Conservation (phyloP, 1,140 invertebrate genomes). For the Sycophaga agraensis region DNA sequence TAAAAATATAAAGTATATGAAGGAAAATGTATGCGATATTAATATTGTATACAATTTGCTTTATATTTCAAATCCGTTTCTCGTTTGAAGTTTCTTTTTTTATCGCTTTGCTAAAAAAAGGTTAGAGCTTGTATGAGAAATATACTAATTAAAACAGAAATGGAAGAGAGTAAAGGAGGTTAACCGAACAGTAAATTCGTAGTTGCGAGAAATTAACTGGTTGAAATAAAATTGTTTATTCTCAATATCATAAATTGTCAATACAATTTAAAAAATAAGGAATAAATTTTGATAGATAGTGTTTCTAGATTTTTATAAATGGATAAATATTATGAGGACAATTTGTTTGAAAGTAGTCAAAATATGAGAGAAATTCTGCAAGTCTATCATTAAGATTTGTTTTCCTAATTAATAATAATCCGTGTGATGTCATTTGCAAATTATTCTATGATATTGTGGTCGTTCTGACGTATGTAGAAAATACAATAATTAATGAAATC, state of each 20-base stretch:
- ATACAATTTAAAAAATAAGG: no score
- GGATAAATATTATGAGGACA: no score
- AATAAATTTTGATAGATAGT: no score
- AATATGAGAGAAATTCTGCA: no score
- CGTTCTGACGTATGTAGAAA: not conserved
- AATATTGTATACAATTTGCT: not conserved
- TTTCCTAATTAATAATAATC: conserved; percentile 23
- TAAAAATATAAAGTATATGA: not conserved
- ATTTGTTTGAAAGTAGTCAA: no score
- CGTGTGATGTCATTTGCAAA: conserved; percentile 13
- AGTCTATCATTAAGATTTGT: no score
- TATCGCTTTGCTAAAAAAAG: conserved; percentile 1
- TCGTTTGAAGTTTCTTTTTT: not conserved
- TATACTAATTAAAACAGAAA: not conserved
- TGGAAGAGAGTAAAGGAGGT: not conserved
- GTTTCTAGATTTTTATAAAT: no score
- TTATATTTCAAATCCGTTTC: conserved; percentile 2
- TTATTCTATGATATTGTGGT: not conserved
- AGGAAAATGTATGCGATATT: not conserved
- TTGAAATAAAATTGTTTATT: no score
- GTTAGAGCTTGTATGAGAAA: no score
- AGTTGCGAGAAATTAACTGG: conserved; percentile 14
- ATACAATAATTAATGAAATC: conserved; percentile 2
- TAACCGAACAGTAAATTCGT: no score
- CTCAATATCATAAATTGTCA: no score